phyloP scores from a whole-genome alignment of 2,113 vertebrate genomes.

The Mustelus asterias region DNA sequence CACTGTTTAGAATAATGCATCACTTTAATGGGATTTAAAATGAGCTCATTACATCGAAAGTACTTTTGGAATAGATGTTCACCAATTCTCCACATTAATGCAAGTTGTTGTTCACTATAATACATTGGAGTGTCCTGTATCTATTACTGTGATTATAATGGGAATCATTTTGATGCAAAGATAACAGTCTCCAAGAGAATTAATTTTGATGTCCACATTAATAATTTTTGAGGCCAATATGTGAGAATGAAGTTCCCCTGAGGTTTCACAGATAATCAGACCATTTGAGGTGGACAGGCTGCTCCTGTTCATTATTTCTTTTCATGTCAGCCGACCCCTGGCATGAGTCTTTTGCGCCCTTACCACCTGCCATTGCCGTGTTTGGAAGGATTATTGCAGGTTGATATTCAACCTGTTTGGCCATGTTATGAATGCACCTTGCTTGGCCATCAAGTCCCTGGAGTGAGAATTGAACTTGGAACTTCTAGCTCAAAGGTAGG shows the following conservation, averaged over 20 bases:
- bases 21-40: neutral
- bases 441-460: too few species aligned
- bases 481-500: too few species aligned
- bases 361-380: too few species aligned
- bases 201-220: neutral
- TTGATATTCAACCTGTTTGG: too few species aligned
- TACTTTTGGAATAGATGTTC: neutral
- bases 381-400: too few species aligned
- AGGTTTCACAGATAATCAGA: neutral
- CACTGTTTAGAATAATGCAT: neutral
- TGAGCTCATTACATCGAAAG: neutral
- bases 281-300: neutral
- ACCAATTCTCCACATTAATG: neutral
- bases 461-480: too few species aligned
- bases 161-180: neutral
- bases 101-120: neutral
- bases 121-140: neutral
- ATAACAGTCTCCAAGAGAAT: neutral
- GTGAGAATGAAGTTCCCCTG: neutral
- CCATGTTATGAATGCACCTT: too few species aligned
- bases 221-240: neutral
- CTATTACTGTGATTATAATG: neutral
- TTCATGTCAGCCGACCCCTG: neutral
- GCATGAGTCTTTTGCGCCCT: too few species aligned
- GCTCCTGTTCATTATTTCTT: neutral